phyloP scores from a whole-genome alignment of 2,888 invertebrate genomes.

The Scrobipalpa atriplicella region DNA sequence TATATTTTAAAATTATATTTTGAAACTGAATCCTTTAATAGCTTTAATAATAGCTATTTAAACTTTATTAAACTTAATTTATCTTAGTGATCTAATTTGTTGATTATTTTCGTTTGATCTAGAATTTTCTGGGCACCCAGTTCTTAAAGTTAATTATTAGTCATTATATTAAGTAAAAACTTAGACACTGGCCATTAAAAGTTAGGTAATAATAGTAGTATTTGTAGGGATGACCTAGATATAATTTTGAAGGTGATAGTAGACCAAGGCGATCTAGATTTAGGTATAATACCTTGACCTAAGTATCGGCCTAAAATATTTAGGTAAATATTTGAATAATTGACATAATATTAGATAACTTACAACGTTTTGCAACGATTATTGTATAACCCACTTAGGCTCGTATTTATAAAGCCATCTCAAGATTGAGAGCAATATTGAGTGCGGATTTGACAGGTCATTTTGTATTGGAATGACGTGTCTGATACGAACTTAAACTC shows the following conservation, averaged over 20 bases:
- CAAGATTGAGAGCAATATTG: too few species aligned
- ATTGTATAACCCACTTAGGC: background rate
- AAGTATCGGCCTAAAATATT: background rate
- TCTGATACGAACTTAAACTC: too few species aligned
- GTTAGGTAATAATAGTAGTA: background rate
- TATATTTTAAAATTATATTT: too few species aligned
- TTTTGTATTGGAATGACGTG: too few species aligned
- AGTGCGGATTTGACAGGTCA: too few species aligned
- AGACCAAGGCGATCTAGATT: background rate
- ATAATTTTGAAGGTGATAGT: background rate
- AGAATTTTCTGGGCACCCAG: background rate
- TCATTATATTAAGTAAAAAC: constrained; percentile 3
- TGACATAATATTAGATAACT: background rate
- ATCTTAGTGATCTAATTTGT: constrained; percentile 1
- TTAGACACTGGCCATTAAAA: background rate
- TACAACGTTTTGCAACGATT: too few species aligned
- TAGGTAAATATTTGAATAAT: background rate
- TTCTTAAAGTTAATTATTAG: background rate
- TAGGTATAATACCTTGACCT: background rate
- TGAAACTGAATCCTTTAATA: too few species aligned
- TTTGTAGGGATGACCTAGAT: background rate
- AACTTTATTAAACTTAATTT: background rate
- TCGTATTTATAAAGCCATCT: too few species aligned
- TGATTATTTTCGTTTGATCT: background rate
- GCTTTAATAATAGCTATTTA: too few species aligned